Evolutionary conservation across 1,140 invertebrate genomes (phyloP), one percentile per base, ranked within the genome.

Genomic region (Nomia melanderi): DNA sequence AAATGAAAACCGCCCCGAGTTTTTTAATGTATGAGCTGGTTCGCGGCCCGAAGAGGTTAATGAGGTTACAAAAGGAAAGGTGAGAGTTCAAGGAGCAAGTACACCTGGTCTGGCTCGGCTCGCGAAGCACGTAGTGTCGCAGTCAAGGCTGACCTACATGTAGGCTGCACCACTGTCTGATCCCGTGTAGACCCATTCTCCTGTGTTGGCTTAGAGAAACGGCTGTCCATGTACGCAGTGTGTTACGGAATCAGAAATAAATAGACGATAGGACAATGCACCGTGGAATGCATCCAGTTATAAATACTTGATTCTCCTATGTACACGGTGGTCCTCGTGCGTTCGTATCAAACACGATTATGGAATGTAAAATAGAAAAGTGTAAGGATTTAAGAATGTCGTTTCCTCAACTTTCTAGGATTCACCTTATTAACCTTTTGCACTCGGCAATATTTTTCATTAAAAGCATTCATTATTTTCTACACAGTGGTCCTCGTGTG

Each of bases 141-240:
- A 89, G 86, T 88, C 85, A 66, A 77, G 86, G 76, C 78, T 89
- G 88, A 88, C 88, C 89, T 89, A 90, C 78, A 90, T 90, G 81
- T 85, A 70, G 77, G 78, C 71, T 81, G 83, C 81, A 84, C 86
- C 79, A 86, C 87, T 82, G 76, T 82, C 86, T 78, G 82, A 85
- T 86, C 64, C 53, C 60, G 36, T 60, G 80, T 50, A 78, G 59
- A 78, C 25, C 64, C 47, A 27, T 54, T 75, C 80, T 64, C 54
- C 80, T 75, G 70, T 56, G 59, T n/a, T 44, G 20, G 65, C 76
- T 82, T 83, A 82, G 47, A 75, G 69, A 23, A 25, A 20, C 67
- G 78, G 25, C 31, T 27, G 53, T 63, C 75, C 23, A 36, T 50
- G 20, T 33, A 47, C 66, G 62, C n/a, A n/a, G n/a, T n/a, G n/a